phyloP scores from a whole-genome alignment of 2,797 vertebrate genomes.

The Rhincodon typus region DNA sequence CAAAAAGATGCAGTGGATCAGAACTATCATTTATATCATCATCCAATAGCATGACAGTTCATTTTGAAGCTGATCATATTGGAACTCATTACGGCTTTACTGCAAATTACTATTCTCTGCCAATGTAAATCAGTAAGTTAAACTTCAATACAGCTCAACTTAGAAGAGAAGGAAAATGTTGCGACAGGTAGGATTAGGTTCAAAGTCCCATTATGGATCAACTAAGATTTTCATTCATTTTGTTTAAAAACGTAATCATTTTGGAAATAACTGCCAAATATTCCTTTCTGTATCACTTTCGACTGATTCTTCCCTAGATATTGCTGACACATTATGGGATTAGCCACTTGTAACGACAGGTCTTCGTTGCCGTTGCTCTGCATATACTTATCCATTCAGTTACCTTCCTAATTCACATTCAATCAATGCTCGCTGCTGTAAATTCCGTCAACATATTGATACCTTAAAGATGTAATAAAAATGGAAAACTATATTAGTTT shows the following conservation, averaged over 20 bases:
- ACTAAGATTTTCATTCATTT: neutral
- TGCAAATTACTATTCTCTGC: neutral
- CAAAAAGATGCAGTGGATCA: neutral
- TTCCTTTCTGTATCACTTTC: too few species aligned
- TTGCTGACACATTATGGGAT: too few species aligned
- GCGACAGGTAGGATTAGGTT: neutral
- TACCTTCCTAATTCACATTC: too few species aligned
- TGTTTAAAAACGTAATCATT: neutral
- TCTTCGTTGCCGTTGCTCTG: too few species aligned
- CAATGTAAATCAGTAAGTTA: neutral
- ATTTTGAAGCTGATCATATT: neutral
- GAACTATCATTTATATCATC: neutral
- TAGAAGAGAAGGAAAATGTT: neutral
- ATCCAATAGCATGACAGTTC: neutral
- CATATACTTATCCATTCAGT: too few species aligned
- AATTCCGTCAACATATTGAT: too few species aligned
- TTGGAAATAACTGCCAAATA: too few species aligned
- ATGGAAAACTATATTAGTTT: too few species aligned
- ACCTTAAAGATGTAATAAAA: too few species aligned
- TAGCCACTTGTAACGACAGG: too few species aligned
- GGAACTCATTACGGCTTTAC: neutral
- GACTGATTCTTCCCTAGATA: too few species aligned
- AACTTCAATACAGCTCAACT: neutral
- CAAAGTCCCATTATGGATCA: neutral
- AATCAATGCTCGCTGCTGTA: too few species aligned